Percentiles rank a stretch among this genome's conserved stretches.
phyloP scores from a whole-genome alignment of 2,113 vertebrate genomes.

The Potamarius usumacintae region DNA sequence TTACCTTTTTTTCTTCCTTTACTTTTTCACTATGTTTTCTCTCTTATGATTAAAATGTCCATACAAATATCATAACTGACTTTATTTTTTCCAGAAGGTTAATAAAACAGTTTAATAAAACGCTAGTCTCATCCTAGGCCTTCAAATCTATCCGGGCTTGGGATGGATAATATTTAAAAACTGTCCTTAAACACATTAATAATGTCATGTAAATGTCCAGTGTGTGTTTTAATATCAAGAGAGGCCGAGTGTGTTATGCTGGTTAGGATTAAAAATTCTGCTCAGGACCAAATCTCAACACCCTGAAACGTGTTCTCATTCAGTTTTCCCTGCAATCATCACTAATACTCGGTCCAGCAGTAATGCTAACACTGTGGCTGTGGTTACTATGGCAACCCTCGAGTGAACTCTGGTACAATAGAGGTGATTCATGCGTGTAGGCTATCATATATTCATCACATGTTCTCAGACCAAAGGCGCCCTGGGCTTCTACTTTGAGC shows the following conservation, averaged over 20 bases:
- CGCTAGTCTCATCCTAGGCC: too few species aligned
- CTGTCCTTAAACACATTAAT: neutral
- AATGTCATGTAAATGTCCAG: too few species aligned
- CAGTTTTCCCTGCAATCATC: neutral
- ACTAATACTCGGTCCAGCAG: neutral
- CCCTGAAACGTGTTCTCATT: neutral
- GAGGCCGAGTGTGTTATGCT: neutral
- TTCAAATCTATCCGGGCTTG: too few species aligned
- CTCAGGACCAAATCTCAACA: neutral
- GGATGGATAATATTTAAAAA: neutral
- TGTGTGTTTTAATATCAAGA: neutral
- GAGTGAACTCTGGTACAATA: constrained; percentile 18
- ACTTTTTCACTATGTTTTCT: neutral
- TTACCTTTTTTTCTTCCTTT: neutral
- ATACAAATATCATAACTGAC: neutral
- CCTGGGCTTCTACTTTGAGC: neutral
- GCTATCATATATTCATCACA: constrained; percentile 25
- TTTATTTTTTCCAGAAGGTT: too few species aligned
- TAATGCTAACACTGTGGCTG: neutral
- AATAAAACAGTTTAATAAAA: too few species aligned
- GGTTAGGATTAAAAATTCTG: neutral
- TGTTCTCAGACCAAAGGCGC: constrained; percentile 21
- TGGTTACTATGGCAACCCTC: constrained; percentile 18
- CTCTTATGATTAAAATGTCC: neutral
- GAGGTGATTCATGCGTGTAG: constrained; percentile 21